Evolutionary conservation across 2,888 invertebrate genomes (phyloP), one percentile per base, ranked within the genome.

Genomic region (Leptothorax acervorum): DNA sequence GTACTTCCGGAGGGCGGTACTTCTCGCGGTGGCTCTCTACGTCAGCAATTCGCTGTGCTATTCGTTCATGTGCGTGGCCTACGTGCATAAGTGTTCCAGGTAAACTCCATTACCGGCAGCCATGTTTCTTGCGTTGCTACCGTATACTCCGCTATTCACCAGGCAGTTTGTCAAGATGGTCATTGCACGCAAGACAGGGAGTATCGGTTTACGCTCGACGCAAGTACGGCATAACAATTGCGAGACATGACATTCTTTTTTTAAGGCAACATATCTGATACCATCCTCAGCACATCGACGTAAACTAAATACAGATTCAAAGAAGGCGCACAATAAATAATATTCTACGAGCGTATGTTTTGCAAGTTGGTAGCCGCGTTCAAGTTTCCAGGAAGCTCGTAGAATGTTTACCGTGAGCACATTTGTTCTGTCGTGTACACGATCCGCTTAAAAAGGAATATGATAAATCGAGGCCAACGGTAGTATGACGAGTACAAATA

Each of bases 1-100:
- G 88, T 86, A 92, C 91, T 93, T 93, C 92, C 93, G 92, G 92
- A 91, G 92, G 93, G 93, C 93, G 93, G 93, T 92, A 90, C 92
- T 85, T 71, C 63, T 71, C 71, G 63, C 31, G 60, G 71, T 83
- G 83, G 66, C 71, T 86, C 81, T 73, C 70, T 82, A 68, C 53
- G 73, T 76, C 81, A 76, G 86, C 87, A 85, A 90, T 90, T 89
- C 86, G 87, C 87, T 70, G 18, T 42, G 70, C 89, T 68, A 78
- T 84, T 82, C 76, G 87, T 86, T 82, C 85, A 87, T 82, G 87
- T 83, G 86, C 88, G 89, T 90, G 88, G 87, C 85, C 87, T 87
- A 88, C 86, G 85, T 86, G 89, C 89, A 85, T 86, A 68, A 91
- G 90, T 87, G 90, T 90, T 89, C 89, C 90, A 90, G 86, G 90